Evolutionary conservation across 2,113 vertebrate genomes (phyloP).

Genomic region (Gallinago media): DNA sequence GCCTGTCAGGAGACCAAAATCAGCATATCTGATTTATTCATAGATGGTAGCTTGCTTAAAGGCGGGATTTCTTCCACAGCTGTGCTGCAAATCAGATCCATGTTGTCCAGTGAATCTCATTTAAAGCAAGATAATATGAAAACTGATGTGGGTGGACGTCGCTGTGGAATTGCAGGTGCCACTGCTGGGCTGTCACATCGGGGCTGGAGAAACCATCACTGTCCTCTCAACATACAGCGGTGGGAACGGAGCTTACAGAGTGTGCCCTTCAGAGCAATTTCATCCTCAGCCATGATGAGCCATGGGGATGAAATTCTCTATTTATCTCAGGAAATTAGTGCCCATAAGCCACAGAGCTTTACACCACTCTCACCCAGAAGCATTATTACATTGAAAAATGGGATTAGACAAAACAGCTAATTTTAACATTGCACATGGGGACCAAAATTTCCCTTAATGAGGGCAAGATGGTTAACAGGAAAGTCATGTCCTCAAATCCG

Average conservation of each 20-base stretch:
- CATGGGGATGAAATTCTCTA: neutral
- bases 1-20: neutral
- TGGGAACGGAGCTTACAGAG: neutral
- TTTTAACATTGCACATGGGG: neutral
- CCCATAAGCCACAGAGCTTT: neutral
- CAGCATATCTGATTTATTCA: slow-evolving; percentile 26
- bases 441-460: neutral
- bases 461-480: neutral
- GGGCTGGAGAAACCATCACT: neutral
- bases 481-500: neutral
- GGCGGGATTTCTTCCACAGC: slow-evolving; percentile 30
- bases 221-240: neutral
- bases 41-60: neutral
- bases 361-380: neutral
- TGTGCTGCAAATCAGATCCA: neutral
- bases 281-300: neutral
- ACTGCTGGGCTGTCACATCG: neutral
- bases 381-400: neutral
- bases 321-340: slow-evolving; percentile 5
- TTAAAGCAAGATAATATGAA: neutral
- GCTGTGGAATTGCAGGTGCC: neutral
- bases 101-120: slow-evolving; percentile 5
- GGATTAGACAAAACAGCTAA: neutral
- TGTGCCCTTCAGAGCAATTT: neutral
- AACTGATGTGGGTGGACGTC: neutral